Conservation (phyloP, 2,888 invertebrate species). For the Malachius bipustulatus region DNA sequence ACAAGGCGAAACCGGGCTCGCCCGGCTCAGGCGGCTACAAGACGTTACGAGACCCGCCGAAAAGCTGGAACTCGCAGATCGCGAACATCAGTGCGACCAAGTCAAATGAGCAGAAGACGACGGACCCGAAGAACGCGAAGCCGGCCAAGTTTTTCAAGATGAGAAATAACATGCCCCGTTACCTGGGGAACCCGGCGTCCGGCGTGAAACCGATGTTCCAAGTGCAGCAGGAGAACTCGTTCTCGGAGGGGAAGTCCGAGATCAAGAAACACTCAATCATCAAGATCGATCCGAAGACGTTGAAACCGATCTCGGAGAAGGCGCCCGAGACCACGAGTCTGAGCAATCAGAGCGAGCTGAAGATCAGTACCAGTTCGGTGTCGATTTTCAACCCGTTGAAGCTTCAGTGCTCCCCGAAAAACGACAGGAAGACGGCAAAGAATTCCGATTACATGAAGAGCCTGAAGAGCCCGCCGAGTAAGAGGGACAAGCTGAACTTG, state of each 20-base stretch:
- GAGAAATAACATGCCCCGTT: slow-evolving; percentile 43
- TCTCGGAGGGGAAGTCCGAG: slow-evolving; percentile 28
- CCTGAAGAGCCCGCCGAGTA: slow-evolving; percentile 20
- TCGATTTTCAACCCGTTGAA: slow-evolving; percentile 37
- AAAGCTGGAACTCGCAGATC: slow-evolving; percentile 49
- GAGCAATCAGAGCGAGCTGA: slow-evolving; percentile 27
- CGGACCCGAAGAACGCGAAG: slow-evolving; percentile 29
- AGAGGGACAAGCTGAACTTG: slow-evolving; percentile 28
- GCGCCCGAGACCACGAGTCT: slow-evolving; percentile 32
- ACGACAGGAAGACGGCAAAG: slow-evolving; percentile 31
- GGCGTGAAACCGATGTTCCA: slow-evolving; percentile 50
- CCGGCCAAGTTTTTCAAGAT: slow-evolving; percentile 48
- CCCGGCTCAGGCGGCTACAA: slow-evolving; percentile 43
- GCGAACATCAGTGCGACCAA: slow-evolving; percentile 31
- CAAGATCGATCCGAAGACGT: slow-evolving; percentile 47
- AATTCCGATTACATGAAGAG: slow-evolving; percentile 32
- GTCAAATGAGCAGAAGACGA: slow-evolving; percentile 16
- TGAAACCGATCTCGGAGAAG: slow-evolving; percentile 40
- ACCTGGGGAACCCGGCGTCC: slow-evolving; percentile 45
- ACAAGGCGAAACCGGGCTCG: slow-evolving; percentile 30
- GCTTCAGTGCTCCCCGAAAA: slow-evolving; percentile 31
- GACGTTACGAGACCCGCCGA: slow-evolving; percentile 46
- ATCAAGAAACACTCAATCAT: slow-evolving; percentile 37
- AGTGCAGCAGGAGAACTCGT: slow-evolving; percentile 30
- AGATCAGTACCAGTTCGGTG: slow-evolving; percentile 37